A percentile compares a stretch with the other conserved stretches of the same genome.
phyloP scores from a whole-genome alignment of 2,113 vertebrate species.

The Plestiodon gilberti region DNA sequence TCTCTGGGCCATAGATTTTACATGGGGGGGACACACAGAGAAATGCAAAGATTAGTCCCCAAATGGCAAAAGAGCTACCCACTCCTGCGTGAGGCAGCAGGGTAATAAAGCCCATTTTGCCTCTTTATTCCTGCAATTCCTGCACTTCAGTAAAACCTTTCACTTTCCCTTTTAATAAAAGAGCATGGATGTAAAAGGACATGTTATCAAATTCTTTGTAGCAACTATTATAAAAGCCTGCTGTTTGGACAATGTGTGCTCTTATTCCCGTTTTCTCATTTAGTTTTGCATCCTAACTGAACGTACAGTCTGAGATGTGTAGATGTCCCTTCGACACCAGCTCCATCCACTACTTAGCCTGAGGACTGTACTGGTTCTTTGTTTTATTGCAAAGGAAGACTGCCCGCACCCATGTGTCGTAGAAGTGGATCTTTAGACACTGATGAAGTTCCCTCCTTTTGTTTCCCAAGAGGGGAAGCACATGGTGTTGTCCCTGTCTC shows the following conservation, averaged over 20 bases:
- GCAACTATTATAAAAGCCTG: not conserved
- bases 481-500: not conserved
- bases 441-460: not conserved
- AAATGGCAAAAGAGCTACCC: not conserved
- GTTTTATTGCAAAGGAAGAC: not conserved
- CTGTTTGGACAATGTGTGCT: not conserved
- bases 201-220: not conserved
- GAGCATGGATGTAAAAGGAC: conserved; percentile 13
- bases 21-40: not conserved
- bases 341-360: not conserved
- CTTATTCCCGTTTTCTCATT: not conserved
- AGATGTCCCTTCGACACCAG: not conserved
- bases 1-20: not conserved
- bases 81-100: not conserved
- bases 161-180: not conserved
- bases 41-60: not conserved
- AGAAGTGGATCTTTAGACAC: not conserved
- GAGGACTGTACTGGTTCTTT: not conserved
- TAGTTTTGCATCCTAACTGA: not conserved
- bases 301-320: too few relatives aligned
- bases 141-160: conserved; percentile 40
- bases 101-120: not conserved
- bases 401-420: too few relatives aligned
- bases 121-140: not conserved
- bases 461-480: not conserved